Evolutionary conservation across 2,888 invertebrate species (phyloP).

Genomic region (Drosophila austrosaltans): DNA sequence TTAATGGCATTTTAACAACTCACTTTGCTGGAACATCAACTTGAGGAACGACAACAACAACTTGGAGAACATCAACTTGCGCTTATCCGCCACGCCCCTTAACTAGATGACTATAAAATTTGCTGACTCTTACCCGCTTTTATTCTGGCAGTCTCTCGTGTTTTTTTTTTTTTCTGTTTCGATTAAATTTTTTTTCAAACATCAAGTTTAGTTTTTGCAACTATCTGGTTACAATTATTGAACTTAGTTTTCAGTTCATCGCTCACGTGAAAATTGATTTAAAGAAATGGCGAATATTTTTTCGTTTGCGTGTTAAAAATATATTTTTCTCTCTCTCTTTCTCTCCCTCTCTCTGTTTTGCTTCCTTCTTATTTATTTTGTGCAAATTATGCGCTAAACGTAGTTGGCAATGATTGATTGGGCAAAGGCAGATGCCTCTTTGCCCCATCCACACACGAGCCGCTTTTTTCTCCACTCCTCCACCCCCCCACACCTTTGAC

Average conservation of each 20-base stretch:
- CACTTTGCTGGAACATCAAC: constrained; percentile 11
- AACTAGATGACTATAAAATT: background rate
- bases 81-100: background rate
- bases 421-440: constrained; percentile 14
- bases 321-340: background rate
- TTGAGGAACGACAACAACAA: background rate
- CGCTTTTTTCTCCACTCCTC: background rate
- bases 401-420: constrained; percentile 74
- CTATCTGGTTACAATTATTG: constrained; percentile 1
- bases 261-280: background rate
- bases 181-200: no score
- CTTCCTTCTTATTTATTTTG: constrained; percentile 37
- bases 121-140: background rate
- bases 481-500: background rate
- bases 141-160: background rate
- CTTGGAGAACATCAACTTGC: background rate
- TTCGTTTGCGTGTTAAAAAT: constrained; percentile 12
- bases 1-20: constrained; percentile 14
- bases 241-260: background rate
- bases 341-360: background rate
- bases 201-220: background rate
- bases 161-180: background rate
- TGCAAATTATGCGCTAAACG: constrained; percentile 69
- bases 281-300: background rate
- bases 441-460: no score